A percentile compares a stretch with the other conserved stretches of the same genome.
Evolutionary conservation across 2,888 invertebrate genomes (phyloP).

Genomic region (Drosophila leonis): DNA sequence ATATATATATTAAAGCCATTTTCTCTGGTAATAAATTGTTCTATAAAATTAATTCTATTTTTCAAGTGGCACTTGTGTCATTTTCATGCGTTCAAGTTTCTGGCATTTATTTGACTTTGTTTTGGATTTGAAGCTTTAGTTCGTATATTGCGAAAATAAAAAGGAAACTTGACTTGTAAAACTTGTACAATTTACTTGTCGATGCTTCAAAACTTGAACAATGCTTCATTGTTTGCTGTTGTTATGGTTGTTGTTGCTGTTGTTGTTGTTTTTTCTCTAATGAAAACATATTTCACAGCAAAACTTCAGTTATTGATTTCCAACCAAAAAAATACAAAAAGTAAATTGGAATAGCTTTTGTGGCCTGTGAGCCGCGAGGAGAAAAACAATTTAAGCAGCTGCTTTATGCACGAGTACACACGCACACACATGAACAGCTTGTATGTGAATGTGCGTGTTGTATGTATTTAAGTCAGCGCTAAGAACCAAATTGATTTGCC

Average conservation of each 20-base stretch:
- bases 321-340: background rate
- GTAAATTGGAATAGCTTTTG: background rate
- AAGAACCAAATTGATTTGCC: conserved; percentile 67
- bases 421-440: background rate
- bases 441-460: background rate
- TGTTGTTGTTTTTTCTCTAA: conserved; percentile 2
- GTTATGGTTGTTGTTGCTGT: background rate
- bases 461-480: conserved; percentile 50
- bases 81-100: background rate
- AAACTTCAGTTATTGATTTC: conserved; percentile 40
- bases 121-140: background rate
- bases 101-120: conserved; percentile 2
- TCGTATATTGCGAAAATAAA: background rate
- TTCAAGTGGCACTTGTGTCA: conserved; percentile 5
- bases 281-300: conserved; percentile 17
- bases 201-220: conserved; percentile 21
- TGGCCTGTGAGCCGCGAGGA: background rate
- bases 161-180: conserved; percentile 2
- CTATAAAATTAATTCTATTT: background rate
- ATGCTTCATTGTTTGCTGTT: conserved; percentile 5
- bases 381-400: conserved; percentile 11
- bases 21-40: background rate
- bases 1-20: background rate
- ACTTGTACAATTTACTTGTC: conserved; percentile 18
- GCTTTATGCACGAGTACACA: conserved; percentile 10